Percentiles rank a stretch among this genome's conserved stretches.
Evolutionary conservation across 2,888 invertebrate species (phyloP).

Genomic region (Diabrotica balteata): DNA sequence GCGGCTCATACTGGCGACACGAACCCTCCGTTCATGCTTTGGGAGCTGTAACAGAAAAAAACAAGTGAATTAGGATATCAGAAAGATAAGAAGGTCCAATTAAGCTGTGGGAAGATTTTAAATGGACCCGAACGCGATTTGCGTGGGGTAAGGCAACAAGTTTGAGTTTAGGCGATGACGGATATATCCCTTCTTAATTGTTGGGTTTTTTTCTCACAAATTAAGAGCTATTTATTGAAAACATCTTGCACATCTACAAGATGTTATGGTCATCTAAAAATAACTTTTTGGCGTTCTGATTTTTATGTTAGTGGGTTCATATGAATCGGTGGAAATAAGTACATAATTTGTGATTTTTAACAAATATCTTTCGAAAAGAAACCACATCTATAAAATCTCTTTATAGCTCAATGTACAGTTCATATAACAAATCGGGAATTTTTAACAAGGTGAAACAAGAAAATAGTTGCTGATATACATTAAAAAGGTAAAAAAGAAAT

Average conservation of each 20-base stretch:
- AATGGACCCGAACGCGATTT: conserved; percentile 16
- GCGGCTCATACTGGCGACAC: conserved; percentile 76
- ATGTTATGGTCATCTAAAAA: not conserved
- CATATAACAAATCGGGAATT: no score
- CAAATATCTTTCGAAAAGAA: no score
- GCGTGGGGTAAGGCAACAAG: conserved; percentile 25
- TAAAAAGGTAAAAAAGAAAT: no score
- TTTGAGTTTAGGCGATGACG: conserved; percentile 4
- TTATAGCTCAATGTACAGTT: no score
- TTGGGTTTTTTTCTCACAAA: conserved; percentile 2
- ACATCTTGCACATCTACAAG: not conserved
- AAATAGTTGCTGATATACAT: no score
- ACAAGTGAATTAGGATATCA: conserved; percentile 28
- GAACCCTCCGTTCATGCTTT: conserved; percentile 75
- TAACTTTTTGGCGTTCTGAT: no score
- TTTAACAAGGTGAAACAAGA: no score
- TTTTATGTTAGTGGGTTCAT: no score
- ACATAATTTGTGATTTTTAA: no score
- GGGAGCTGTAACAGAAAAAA: conserved; percentile 67
- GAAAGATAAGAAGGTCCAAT: conserved; percentile 35
- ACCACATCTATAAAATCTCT: no score
- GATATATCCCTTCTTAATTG: conserved; percentile 12
- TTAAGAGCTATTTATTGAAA: conserved; percentile 3
- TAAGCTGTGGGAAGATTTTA: conserved; percentile 40
- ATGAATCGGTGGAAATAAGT: no score